Evolutionary conservation across 2,113 vertebrate species (phyloP).

Genomic region (Dipodomys ordii): DNA sequence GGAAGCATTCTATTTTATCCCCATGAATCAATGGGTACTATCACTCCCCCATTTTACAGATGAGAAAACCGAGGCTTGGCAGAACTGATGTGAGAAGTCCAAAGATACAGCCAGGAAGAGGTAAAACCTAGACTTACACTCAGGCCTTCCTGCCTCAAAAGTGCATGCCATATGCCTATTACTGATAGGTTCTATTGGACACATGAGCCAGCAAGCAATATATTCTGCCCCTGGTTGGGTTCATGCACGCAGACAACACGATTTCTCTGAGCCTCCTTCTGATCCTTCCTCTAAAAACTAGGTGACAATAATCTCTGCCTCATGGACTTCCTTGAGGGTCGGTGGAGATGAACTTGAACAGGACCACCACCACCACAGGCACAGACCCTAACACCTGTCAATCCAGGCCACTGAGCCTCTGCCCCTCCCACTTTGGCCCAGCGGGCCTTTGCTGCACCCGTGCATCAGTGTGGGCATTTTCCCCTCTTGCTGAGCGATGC

Average conservation of each 20-base stretch:
- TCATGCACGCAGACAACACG: background rate
- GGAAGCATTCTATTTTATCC: background rate
- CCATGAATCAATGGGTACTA: background rate
- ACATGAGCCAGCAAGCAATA: background rate
- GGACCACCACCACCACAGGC: too few species aligned
- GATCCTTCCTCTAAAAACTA: too few species aligned
- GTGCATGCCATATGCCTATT: too few species aligned
- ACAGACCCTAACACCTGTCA: background rate
- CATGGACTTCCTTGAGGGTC: background rate
- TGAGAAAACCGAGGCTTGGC: background rate
- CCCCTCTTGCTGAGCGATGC: constrained; percentile 83
- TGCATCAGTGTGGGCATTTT: background rate
- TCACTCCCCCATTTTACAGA: background rate
- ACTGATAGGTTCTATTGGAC: background rate
- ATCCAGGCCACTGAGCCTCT: background rate
- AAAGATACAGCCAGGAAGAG: background rate
- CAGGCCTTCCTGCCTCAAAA: background rate
- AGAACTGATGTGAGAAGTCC: background rate
- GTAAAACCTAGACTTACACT: background rate
- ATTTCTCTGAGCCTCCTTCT: background rate
- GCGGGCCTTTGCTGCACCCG: background rate
- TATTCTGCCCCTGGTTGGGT: background rate
- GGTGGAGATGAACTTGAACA: background rate
- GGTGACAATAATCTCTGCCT: background rate
- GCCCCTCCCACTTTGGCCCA: background rate